These are phyloP conservation scores for Accipiter virgatus DNA, from an alignment of 2,113 vertebrate species.

Conservation along the genomic window DNA sequence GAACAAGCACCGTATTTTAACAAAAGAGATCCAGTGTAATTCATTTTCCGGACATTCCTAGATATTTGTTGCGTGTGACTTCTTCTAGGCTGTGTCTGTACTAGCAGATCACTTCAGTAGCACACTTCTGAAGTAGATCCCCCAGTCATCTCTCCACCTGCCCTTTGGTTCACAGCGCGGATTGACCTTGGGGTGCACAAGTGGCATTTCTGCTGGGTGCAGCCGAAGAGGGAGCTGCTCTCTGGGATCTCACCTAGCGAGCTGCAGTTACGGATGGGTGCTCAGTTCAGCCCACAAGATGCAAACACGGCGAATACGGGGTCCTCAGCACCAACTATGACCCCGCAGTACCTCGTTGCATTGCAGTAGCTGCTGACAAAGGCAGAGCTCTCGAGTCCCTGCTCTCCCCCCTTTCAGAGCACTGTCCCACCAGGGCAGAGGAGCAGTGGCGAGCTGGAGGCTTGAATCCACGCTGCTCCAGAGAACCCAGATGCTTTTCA, in stretches of 20 bases:
- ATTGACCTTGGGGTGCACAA: not conserved
- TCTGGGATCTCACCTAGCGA: not conserved
- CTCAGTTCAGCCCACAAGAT: not conserved
- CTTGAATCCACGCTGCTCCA: not conserved
- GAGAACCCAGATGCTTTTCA: not conserved
- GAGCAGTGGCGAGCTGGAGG: not conserved
- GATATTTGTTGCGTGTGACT: not conserved
- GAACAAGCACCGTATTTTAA: not conserved
- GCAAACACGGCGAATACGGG: not conserved
- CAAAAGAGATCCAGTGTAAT: not conserved
- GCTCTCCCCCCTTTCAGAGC: not conserved
- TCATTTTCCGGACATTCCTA: not conserved
- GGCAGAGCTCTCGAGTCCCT: accelerated
- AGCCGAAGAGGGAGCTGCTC: not conserved
- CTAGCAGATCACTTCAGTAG: not conserved
- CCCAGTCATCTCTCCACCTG: not conserved
- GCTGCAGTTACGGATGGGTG: not conserved
- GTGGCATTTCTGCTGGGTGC: not conserved
- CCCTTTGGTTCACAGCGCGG: not conserved
- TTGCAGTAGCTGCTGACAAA: not conserved
- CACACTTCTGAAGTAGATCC: not conserved
- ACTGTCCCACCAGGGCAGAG: not conserved
- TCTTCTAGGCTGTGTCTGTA: not conserved
- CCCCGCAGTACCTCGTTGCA: not conserved
- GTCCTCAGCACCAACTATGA: not conserved